Base-by-base conservation (phyloP, 1,140 invertebrate species). In the Meteorus sp. region DNA sequence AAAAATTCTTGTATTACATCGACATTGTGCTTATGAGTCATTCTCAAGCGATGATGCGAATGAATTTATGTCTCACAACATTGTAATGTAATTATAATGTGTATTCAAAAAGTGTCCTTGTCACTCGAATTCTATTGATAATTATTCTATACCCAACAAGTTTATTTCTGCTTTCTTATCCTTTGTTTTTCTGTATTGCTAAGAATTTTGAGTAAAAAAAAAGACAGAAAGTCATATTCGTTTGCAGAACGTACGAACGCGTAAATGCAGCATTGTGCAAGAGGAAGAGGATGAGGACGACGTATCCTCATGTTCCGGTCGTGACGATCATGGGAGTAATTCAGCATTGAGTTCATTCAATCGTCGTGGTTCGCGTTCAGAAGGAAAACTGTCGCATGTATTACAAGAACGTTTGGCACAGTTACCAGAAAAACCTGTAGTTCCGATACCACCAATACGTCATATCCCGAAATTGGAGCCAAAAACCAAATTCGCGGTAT, bases 181-280 rank as follows among this genome's bases (percentile, higher is more conserved):
- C 51, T 53, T 37, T n/a, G n/a, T n/a, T n/a, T n/a, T n/a, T n/a
- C n/a, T n/a, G n/a, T n/a, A n/a, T n/a, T n/a, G n/a, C n/a, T n/a
- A n/a, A n/a, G n/a, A n/a, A n/a, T n/a, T n/a, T n/a, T n/a, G n/a
- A n/a, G n/a, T n/a, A n/a, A n/a, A n/a, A n/a, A n/a, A n/a, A 60
- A 48, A 52, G 56, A 64, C 20, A 53, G 41, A 52, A 47, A 56
- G 37, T 59, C 62, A 41, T 60, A 61, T 56, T 64, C 35, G 44
- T 58, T 72, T 72, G 11, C 63, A 81, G 78, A 81, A 75, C 47
- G 57, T 73, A 41, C 79, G 91, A 44, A 85, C 85, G 27, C 83
- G 92, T 43, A 94, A 95, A 71, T 95, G 92, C 78, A 92, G 90
- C 66, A 93, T 94, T 65, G 92, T 94, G 5, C 88, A 88, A 64